Conservation (phyloP, 1,140 invertebrate species). For the Drosophila lini region DNA sequence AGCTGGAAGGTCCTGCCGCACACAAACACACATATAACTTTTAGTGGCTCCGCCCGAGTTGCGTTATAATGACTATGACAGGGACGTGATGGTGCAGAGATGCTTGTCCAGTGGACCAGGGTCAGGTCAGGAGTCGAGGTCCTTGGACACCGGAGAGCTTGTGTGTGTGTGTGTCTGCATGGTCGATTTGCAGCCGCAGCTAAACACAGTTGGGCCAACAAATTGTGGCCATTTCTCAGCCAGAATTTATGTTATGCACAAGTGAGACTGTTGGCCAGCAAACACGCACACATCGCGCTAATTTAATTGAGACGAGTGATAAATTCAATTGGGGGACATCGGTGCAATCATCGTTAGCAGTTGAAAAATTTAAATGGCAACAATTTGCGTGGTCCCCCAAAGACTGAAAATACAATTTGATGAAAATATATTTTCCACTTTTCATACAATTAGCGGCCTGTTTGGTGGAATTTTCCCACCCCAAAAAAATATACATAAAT, state of each 20-base stretch:
- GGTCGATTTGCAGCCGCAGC: constrained; percentile 17
- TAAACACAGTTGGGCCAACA: constrained; percentile 15
- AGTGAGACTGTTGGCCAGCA: constrained; percentile 30
- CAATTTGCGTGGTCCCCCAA: constrained; percentile 19
- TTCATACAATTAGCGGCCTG: constrained; percentile 35
- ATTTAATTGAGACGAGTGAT: constrained; percentile 48
- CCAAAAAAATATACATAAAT: not conserved
- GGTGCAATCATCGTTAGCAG: constrained; percentile 22
- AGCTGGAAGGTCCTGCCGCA: constrained; percentile 35
- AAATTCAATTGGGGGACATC: constrained; percentile 43
- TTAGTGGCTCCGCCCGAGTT: constrained; percentile 46
- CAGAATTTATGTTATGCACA: constrained; percentile 37
- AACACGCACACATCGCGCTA: constrained; percentile 13
- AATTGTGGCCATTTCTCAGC: constrained; percentile 32
- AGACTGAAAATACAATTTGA: constrained; percentile 24
- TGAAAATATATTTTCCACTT: constrained; percentile 33
- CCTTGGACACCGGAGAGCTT: constrained; percentile 1
- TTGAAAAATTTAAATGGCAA: constrained; percentile 26
- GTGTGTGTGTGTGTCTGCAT: not conserved
- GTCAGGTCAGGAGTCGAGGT: not conserved
- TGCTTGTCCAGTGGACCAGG: constrained; percentile 25
- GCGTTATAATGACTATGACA: constrained; percentile 67
- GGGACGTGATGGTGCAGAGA: constrained; percentile 52
- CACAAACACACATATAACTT: constrained; percentile 49
- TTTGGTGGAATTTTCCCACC: constrained; percentile 14